Evolutionary conservation across 1,140 invertebrate species (phyloP), one percentile per base, ranked within the genome.

Genomic region (Teleopsis dalmanni): DNA sequence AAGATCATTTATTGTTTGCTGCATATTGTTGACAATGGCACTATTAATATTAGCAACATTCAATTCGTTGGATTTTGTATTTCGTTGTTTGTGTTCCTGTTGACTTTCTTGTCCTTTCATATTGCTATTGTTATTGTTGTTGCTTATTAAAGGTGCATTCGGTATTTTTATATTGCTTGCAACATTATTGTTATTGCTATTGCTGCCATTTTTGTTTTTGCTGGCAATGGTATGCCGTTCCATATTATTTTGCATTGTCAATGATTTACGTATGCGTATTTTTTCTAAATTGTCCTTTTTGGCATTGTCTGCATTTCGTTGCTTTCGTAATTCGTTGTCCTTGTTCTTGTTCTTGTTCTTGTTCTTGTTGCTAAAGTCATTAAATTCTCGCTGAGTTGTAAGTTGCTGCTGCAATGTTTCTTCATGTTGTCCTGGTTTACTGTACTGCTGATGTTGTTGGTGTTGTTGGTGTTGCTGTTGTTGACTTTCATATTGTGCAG

Each of bases 221-320:
- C 44, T 64, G 50, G 48, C 55, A 44, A 34, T 35, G 19, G 22
- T 50, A 34, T 23, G 42, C 4, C 18, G 23, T 4, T 14, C 48
- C 14, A 31, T n/a, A n/a, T 4, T 23, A 14, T 43, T 50, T 50
- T 55, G 50, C 21, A 23, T 51, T 35, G 53, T 42, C 50, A 59
- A 54, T 50, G 62, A 65, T 54, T 65, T 65, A 51, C 62, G 62
- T 54, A 58, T 57, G 6, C 60, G 59, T 47, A 57, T 57, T 51
- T 53, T 58, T 14, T 51, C 50, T 8, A 41, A 7, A 29, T 42
- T 25, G 4, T 29, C 16, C 7, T 33, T 33, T 10, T 5, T 33
- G 0, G 11, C 14, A 29, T 33, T 44, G 23, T 38, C 23, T 10
- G 19, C 8, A 6, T 6, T 22, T 23, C 10, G 22, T 23, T 2